phyloP scores from a whole-genome alignment of 1,140 invertebrate genomes.

The Antheraea pernyi region DNA sequence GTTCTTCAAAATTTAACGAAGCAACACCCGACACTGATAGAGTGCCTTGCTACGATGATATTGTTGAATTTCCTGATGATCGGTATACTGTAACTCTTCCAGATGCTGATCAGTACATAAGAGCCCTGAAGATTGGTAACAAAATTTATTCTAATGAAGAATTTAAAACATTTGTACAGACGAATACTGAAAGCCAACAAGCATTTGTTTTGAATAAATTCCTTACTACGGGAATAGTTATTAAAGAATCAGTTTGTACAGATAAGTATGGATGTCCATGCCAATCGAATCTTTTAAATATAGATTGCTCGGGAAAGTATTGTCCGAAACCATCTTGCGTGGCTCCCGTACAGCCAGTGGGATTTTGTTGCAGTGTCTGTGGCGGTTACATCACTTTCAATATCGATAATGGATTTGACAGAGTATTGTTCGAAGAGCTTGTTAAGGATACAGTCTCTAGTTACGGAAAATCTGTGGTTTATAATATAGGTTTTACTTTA shows the following conservation, averaged over 20 bases:
- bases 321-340: conserved; percentile 50
- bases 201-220: conserved; percentile 43
- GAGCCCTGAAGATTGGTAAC: conserved; percentile 34
- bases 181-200: conserved; percentile 23
- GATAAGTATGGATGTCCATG: conserved; percentile 57
- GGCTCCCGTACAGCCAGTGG: conserved; percentile 54
- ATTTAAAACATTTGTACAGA: conserved; percentile 21
- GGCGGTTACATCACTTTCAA: conserved; percentile 53
- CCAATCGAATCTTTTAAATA: conserved; percentile 41
- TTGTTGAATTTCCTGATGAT: conserved; percentile 47
- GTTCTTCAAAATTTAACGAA: conserved; percentile 55
- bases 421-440: conserved; percentile 43
- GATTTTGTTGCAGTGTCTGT: conserved; percentile 67
- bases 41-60: conserved; percentile 60
- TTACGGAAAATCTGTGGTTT: conserved; percentile 42
- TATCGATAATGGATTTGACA: conserved; percentile 49
- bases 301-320: conserved; percentile 52
- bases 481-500: conserved; percentile 43
- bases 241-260: conserved; percentile 31
- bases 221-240: conserved; percentile 24
- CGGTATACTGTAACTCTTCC: conserved; percentile 46
- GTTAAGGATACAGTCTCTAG: conserved; percentile 38
- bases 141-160: conserved; percentile 22
- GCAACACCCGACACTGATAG: conserved; percentile 65
- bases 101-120: conserved; percentile 35